Conservation (phyloP, 2,888 invertebrate species). For the Aphrophora alni region DNA sequence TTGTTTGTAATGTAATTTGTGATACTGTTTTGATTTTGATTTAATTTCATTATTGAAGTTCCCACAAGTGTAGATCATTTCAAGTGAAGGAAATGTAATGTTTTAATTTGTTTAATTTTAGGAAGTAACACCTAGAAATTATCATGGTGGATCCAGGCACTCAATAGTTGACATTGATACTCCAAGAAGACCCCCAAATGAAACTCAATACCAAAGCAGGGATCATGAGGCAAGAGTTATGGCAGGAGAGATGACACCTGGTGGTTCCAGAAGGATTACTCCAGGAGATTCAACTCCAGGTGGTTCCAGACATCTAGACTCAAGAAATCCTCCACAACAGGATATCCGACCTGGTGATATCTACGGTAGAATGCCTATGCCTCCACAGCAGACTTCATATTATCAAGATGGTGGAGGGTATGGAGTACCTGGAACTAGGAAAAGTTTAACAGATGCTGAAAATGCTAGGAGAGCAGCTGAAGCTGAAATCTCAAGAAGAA, state of each 20-base stretch:
- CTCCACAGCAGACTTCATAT: background rate
- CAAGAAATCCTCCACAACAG: background rate
- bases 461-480: constrained; percentile 29
- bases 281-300: background rate
- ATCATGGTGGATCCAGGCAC: constrained; percentile 25
- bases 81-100: no score
- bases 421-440: constrained; percentile 37
- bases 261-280: background rate
- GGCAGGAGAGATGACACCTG: constrained; percentile 1
- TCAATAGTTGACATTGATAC: constrained; percentile 38
- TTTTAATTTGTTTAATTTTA: background rate
- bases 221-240: background rate
- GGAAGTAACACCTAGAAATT: constrained; percentile 26
- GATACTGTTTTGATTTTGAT: no score
- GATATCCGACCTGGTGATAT: constrained; percentile 32
- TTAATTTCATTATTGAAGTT: no score
- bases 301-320: background rate
- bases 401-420: constrained; percentile 39
- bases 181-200: constrained; percentile 20
- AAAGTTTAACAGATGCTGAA: constrained; percentile 33
- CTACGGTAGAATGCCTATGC: constrained; percentile 27
- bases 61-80: no score
- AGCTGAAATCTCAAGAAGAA: constrained; percentile 12
- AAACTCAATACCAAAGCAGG: background rate
- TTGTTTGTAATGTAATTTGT: no score